These are phyloP conservation scores for Brachionus plicatilis DNA, from an alignment of 1,140 invertebrate genomes.

Conservation along the genomic window DNA sequence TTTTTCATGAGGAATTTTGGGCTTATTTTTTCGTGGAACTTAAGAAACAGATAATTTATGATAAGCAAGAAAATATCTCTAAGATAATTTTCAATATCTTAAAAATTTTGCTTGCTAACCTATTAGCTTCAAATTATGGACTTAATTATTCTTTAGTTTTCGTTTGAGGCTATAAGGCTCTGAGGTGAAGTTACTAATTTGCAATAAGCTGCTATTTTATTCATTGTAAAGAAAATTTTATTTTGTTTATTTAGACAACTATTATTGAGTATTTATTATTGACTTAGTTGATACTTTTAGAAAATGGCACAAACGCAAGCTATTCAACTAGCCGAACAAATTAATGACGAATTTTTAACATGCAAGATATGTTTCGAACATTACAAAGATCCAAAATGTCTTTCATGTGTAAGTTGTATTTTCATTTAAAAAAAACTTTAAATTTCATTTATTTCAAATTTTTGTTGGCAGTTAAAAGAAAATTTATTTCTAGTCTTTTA, in stretches of 20 bases:
- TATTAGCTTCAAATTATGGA: background rate
- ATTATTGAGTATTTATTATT: background rate
- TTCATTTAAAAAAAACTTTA: constrained; percentile 57
- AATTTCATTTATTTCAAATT: no score
- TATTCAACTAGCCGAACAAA: constrained; percentile 51
- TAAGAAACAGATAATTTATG: background rate
- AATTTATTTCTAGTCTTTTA: no score
- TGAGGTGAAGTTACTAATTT: background rate
- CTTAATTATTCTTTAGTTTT: background rate
- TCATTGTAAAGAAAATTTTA: background rate
- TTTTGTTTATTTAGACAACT: background rate
- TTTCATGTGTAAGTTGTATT: constrained; percentile 87
- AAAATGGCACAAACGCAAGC: constrained; percentile 34
- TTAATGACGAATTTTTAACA: constrained; percentile 55
- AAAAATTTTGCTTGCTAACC: background rate
- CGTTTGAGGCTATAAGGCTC: background rate
- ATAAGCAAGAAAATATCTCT: background rate
- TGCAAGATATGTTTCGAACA: constrained; percentile 56
- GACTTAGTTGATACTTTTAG: background rate
- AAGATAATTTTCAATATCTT: background rate
- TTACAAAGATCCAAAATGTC: constrained; percentile 65
- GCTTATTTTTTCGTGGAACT: background rate
- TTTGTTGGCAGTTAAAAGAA: no score
- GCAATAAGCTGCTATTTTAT: background rate
- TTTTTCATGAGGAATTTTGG: background rate